These are phyloP conservation scores for Cephalopholis sonnerati DNA, from an alignment of 2,113 vertebrate genomes.

Conservation along the genomic window DNA sequence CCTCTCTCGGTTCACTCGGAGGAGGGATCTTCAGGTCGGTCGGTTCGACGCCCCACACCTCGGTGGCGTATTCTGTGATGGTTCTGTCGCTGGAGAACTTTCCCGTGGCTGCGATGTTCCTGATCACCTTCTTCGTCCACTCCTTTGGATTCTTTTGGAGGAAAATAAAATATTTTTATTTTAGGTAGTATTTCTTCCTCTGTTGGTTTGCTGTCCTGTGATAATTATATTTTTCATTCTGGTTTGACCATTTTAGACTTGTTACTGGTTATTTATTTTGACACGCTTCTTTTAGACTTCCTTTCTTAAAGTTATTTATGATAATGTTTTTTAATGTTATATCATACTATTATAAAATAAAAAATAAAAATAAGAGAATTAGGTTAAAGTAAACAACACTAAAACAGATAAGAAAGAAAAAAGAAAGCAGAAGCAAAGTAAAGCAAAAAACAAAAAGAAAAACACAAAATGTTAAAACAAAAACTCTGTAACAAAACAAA, in stretches of 20 bases:
- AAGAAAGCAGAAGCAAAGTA: too few relatives aligned
- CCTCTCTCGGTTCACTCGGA: slow-evolving; percentile 88
- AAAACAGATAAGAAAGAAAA: too few relatives aligned
- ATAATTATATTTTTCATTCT: neutral
- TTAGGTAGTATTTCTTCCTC: neutral
- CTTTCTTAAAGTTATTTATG: neutral
- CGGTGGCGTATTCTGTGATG: slow-evolving; percentile 93
- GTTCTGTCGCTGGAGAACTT: slow-evolving; percentile 98
- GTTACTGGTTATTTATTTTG: neutral
- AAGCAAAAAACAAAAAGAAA: too few relatives aligned
- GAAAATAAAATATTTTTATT: neutral
- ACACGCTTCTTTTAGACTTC: neutral
- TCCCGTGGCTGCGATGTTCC: slow-evolving; percentile 93
- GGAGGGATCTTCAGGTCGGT: slow-evolving; percentile 93
- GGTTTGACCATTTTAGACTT: neutral
- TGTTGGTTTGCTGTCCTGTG: neutral
- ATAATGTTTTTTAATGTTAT: neutral
- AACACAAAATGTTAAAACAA: too few relatives aligned
- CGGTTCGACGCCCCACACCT: slow-evolving; percentile 95
- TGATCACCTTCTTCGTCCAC: slow-evolving; percentile 95
- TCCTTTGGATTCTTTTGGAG: slow-evolving; percentile 86
- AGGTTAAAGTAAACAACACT: too few relatives aligned
- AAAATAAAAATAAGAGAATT: too few relatives aligned
- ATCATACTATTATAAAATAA: too few relatives aligned
- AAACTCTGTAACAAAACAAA: too few relatives aligned